phyloP scores from a whole-genome alignment of 2,113 vertebrate genomes.

The Vulpes ferrilata region DNA sequence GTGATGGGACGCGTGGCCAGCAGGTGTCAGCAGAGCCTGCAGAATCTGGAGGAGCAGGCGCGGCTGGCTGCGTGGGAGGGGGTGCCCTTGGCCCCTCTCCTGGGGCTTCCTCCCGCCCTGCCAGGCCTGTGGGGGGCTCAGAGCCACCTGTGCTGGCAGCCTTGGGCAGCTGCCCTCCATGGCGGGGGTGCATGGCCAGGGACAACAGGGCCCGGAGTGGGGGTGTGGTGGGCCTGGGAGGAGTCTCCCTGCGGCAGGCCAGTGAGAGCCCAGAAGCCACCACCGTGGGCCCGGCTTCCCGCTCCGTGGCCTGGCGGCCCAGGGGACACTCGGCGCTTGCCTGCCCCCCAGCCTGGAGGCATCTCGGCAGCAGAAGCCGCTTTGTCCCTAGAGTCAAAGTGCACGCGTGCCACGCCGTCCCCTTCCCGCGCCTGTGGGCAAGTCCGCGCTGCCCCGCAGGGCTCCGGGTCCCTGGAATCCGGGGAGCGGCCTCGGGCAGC shows the following conservation, averaged over 20 bases:
- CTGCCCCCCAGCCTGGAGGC: fast-evolving
- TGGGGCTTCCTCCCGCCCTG: background rate
- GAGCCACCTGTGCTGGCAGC: background rate
- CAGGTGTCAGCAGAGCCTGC: slow-evolving; percentile 75
- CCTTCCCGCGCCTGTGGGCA: background rate
- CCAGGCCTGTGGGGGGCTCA: background rate
- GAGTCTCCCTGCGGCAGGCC: fast-evolving
- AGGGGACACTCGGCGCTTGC: background rate
- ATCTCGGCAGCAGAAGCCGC: background rate
- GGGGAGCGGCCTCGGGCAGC: too few species aligned
- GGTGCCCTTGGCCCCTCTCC: background rate
- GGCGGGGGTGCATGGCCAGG: background rate
- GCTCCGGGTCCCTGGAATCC: fast-evolving
- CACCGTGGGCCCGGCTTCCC: background rate
- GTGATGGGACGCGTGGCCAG: slow-evolving; percentile 53
- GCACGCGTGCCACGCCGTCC: fast-evolving
- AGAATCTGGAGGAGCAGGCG: background rate
- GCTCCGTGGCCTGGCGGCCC: too few species aligned
- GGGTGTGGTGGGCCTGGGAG: fast-evolving
- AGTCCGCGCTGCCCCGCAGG: fast-evolving
- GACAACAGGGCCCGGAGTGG: background rate
- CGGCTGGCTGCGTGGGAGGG: background rate
- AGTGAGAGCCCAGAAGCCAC: background rate
- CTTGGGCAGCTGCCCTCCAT: background rate
- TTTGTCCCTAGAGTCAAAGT: fast-evolving